Conservation (phyloP, 2,113 vertebrate genomes). For the Scartelaos histophorus region DNA sequence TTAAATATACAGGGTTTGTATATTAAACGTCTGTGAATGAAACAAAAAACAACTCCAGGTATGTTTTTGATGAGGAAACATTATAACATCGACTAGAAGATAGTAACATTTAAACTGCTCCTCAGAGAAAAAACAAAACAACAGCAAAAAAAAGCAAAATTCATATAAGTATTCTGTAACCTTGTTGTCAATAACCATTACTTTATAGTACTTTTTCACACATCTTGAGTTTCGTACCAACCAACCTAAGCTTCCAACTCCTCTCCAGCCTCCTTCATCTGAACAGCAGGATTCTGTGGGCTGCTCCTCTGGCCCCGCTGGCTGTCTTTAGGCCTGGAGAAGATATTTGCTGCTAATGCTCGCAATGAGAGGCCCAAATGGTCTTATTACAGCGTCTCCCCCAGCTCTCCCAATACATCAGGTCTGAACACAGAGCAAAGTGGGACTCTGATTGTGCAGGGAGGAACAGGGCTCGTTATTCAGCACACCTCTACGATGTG, state of each 20-base stretch:
- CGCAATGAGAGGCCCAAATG: conserved; percentile 78
- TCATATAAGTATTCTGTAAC: no score
- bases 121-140: no score
- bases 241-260: conserved; percentile 29
- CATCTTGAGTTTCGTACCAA: background rate
- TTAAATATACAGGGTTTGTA: no score
- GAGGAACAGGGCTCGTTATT: conserved; percentile 80
- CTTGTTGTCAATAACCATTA: no score
- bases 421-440: conserved; percentile 73
- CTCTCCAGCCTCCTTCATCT: conserved; percentile 48
- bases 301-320: conserved; percentile 69
- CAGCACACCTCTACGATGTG: conserved; percentile 60
- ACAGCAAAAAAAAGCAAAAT: no score
- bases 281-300: conserved; percentile 44
- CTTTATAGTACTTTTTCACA: background rate
- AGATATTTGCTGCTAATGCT: conserved; percentile 78
- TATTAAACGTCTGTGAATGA: no score
- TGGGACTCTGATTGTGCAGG: conserved; percentile 80
- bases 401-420: conserved; percentile 77
- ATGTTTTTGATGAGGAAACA: no score
- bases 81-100: no score
- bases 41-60: no score
- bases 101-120: no score
- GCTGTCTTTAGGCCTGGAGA: conserved; percentile 72
- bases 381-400: conserved; percentile 80